Evolutionary conservation across 37 sponge, comb jelly and placozoan genomes (phyloP), one percentile per base, ranked within the genome.

Genomic region (Chondrilla cf. caribensis): DNA sequence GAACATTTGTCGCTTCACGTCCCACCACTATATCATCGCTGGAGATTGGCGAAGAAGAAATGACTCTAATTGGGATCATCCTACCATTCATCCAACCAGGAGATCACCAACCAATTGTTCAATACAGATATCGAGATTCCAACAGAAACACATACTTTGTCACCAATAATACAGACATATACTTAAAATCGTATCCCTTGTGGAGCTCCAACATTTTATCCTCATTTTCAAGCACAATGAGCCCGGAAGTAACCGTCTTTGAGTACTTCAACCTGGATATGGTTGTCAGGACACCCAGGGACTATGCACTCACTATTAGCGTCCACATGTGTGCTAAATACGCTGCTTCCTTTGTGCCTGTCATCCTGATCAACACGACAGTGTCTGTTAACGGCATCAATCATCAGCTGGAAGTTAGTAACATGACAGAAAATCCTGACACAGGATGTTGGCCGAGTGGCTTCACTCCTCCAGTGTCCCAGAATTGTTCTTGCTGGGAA

Each of bases 401-500:
- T 21, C 36, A 36, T 29, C 36, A 3, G 7, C 2, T 68, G 3
- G 37, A 19, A 31, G 32, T 68, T 11, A 36, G 19, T 1, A 28
- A 15, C 70, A 68, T 21, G 5, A 29, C 31, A 21, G 6, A 35
- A 21, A 15, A 68, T 68, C 70, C 70, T 21, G n/a, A n/a, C n/a
- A n/a, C n/a, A n/a, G n/a, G n/a, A n/a, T n/a, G n/a, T n/a, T n/a
- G n/a, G n/a, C 70, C 70, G 7, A 19, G 11, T 55, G 17, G 17
- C 11, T 55, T 55, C 17, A 55, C 11, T 55, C 33, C 70, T 35
- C 3, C 33, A 2, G 2, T 11, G 3, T 37, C 70, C 2, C 37
- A 68, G 37, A 68, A 35, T 29, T 68, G 70, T 37, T 29, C 37
- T 35, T 68, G 70, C 37, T 68, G 70, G 70, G 70, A 68, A 3